phyloP scores from a whole-genome alignment of 2,888 invertebrate species.

The Limenitis camilla region DNA sequence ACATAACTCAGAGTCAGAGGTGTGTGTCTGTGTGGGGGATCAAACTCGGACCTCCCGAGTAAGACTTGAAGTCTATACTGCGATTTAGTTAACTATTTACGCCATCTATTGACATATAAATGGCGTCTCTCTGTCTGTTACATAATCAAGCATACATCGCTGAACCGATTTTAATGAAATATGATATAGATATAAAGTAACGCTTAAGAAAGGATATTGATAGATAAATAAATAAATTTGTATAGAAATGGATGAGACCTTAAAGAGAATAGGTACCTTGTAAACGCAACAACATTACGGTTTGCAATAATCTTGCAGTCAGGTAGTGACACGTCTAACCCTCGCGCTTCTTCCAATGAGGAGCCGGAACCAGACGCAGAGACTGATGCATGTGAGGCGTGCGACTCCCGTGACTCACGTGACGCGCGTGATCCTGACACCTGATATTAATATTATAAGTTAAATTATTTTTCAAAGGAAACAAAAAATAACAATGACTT shows the following conservation, averaged over 20 bases:
- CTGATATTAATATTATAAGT: constrained; percentile 21
- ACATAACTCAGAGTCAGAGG: too few species aligned
- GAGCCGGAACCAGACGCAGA: constrained; percentile 35
- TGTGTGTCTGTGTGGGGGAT: too few species aligned
- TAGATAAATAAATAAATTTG: background rate
- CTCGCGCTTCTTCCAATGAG: constrained; percentile 56
- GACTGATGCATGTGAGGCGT: background rate
- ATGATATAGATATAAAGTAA: too few species aligned
- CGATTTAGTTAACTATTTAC: too few species aligned
- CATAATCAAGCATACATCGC: too few species aligned
- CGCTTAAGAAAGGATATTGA: background rate
- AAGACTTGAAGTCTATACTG: too few species aligned
- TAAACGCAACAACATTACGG: constrained; percentile 47
- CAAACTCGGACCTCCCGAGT: too few species aligned
- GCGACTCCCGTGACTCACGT: constrained; percentile 35
- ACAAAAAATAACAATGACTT: too few species aligned
- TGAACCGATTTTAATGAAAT: too few species aligned
- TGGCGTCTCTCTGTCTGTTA: too few species aligned
- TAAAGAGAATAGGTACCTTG: constrained; percentile 14
- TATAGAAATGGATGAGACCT: background rate
- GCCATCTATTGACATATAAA: too few species aligned
- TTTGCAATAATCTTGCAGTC: constrained; percentile 71
- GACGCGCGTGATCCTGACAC: constrained; percentile 33
- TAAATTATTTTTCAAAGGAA: too few species aligned
- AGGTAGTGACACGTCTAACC: constrained; percentile 56